These are phyloP conservation scores for Bubalus kerabau DNA, from an alignment of 2,113 vertebrate species.

Conservation along the genomic window DNA sequence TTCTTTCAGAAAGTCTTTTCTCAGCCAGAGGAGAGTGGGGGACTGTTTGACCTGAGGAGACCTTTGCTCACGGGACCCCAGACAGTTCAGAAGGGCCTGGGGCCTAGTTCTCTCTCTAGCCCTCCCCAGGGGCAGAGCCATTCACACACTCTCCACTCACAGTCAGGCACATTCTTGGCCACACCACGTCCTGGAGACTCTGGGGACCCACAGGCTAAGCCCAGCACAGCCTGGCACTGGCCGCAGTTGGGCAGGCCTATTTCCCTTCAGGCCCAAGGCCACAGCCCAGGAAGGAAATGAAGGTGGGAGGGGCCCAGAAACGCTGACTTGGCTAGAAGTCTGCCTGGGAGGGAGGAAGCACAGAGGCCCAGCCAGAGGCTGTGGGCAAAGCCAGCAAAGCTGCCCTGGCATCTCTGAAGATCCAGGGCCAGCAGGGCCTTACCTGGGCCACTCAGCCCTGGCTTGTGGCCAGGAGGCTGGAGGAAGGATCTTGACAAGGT, in stretches of 20 bases:
- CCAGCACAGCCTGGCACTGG: background rate
- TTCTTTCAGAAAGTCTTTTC: background rate
- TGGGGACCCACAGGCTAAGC: background rate
- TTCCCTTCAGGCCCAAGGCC: conserved; percentile 43
- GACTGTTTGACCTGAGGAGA: background rate
- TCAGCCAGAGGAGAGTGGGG: background rate
- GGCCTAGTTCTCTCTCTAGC: background rate
- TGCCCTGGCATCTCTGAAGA: background rate
- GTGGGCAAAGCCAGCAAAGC: background rate
- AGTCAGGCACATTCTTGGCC: background rate
- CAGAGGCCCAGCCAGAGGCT: background rate
- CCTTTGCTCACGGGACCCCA: background rate
- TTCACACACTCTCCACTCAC: background rate
- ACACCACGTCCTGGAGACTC: background rate
- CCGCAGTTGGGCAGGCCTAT: background rate
- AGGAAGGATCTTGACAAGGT: background rate
- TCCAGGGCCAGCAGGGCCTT: background rate
- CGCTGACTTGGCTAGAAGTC: conserved; percentile 12
- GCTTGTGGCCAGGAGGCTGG: background rate
- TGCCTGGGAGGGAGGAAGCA: background rate
- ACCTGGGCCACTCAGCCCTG: background rate
- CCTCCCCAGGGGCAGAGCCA: background rate
- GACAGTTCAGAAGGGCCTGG: background rate
- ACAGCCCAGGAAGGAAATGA: conserved; percentile 27
- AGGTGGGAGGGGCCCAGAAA: conserved; percentile 6